Base-by-base conservation (phyloP, 2,888 invertebrate species). In the Caenorhabditis becei region DNA sequence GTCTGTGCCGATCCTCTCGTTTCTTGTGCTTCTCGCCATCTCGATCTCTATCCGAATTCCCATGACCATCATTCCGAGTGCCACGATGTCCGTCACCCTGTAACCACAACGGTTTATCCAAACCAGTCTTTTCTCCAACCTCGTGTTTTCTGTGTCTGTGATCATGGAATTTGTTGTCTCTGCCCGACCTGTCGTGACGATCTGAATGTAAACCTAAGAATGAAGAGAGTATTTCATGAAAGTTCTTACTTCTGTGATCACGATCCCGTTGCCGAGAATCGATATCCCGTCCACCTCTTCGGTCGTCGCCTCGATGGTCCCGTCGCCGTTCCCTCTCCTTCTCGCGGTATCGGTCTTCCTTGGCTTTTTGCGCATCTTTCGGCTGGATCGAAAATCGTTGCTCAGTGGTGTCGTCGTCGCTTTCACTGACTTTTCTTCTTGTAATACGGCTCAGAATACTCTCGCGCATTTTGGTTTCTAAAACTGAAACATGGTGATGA, bases 361-460 rank as follows among this genome's bases (percentile, higher is more conserved):
- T 72, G 1, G 72, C 79, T 61, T 71, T 71, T 67, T 72, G 71
- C n/a, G 80, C 77, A 35, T 80, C 82, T 69, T 78, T 82, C 8
- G 87, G 87, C 62, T 87, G 86, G 41, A 87, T 84, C 1, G 86
- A 82, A 59, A 87, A 87, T 20, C 85, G 66, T 44, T 85, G 83
- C 23, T 83, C 83, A n/a, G 80, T 81, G 8, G 85, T 85, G 51
- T 82, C 81, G n/a, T 83, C 82, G 5, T 67, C 77, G 37, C 62
- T 83, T 28, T 75, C 75, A 20, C 74, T 79, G 1, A 62, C 11
- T 44, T 74, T 75, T 1, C 61, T 28, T 20, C 53, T 82, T 18
- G 44, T 66, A 18, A 74, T 16, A 14, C 69, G 67, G 35, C 69
- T 77, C 32, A 77, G 11, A 24, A 82, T 61, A 20, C 56, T 77